Evolutionary conservation across 2,113 vertebrate genomes (phyloP), one percentile per base, ranked within the genome.

Genomic region (Tragelaphus imberbis): DNA sequence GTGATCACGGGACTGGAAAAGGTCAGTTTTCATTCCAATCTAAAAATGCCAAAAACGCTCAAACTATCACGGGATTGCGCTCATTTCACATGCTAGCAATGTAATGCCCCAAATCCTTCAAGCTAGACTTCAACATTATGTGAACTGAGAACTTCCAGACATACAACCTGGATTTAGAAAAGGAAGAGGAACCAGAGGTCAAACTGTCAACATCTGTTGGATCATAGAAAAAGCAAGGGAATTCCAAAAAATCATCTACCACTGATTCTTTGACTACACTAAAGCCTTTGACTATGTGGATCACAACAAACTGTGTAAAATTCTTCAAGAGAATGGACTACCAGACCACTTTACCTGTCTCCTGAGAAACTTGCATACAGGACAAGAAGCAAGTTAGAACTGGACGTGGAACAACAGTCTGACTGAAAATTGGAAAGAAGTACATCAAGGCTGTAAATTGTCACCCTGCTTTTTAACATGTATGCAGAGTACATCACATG

Each of bases 31-130:
- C 36, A 44, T 27, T 75, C 36, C 36, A 77, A 77, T 44, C 71
- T 12, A 12, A 71, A 71, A 71, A 23, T 36, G 17, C 9, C 19
- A 2, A 75, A 44, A 44, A 25, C 25, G 21, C 25, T 44, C 36
- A 75, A 44, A 75, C 71, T 44, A 13, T 44, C 12, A 7, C 6
- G 25, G 0, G 12, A 7, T 25, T 75, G 21, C 0, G 0, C 5
- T 75, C 36, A 75, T 75, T 44, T 75, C 36, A 75, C 71, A 14
- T 25, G 21, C 71, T 44, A 44, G 36, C 71, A 25, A 75, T 23
- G 71, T 7, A 75, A 75, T 25, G 21, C 11, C 68, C 59, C 68
- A 40, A 75, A 40, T 75, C 36, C 68, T 40, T 75, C 21, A 75
- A 68, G 9, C n/a, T 23, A 25, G 68, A 25, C 68, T 75, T 75